Evolutionary conservation across 2,113 vertebrate species (phyloP), one percentile per base, ranked within the genome.

Genomic region (Neopipo cinnamomea): DNA sequence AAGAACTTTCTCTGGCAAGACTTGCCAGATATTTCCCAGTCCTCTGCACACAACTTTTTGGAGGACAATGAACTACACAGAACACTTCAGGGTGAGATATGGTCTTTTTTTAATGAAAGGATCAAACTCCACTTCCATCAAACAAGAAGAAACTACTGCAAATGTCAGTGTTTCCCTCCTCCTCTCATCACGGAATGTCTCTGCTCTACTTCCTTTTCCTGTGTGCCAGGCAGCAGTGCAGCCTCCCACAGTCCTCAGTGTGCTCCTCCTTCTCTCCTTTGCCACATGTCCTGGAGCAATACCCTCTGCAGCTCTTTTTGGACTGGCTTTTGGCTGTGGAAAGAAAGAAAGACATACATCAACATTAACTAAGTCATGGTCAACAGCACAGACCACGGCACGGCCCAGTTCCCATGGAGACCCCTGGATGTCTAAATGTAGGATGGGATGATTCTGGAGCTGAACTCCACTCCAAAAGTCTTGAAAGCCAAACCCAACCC

Each of bases 181-280:
- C 16, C 21, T 62, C 41, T 52, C 50, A 28, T 16, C 50, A 52
- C 15, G 25, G 50, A 52, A 52, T 52, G 50, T 52, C 50, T 27
- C 50, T 52, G 50, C 50, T 47, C 71, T 94, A 91, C 33, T 97
- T 94, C 83, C 63, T 96, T 70, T 96, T 97, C 83, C 83, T 95
- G 79, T 91, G 31, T 15, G 61, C 17, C 61, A 86, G 70, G 85
- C 96, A 96, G 88, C 95, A 96, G 72, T 63, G n/a, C 46, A 30
- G 58, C 61, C 86, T 95, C 73, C 61, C 14, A 0, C 89, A 97
- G 65, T 89, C 94, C 67, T 92, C 89, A 12, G 86, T 5, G 4
- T 65, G 86, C 19, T 91, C 78, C 61, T 89, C 92, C 74, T 73
- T 80, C 86, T 96, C 94, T 75, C 91, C 83, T 84, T 92, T 97